Conservation (phyloP, 2,888 invertebrate genomes). For the Drosophila tanythrix region DNA sequence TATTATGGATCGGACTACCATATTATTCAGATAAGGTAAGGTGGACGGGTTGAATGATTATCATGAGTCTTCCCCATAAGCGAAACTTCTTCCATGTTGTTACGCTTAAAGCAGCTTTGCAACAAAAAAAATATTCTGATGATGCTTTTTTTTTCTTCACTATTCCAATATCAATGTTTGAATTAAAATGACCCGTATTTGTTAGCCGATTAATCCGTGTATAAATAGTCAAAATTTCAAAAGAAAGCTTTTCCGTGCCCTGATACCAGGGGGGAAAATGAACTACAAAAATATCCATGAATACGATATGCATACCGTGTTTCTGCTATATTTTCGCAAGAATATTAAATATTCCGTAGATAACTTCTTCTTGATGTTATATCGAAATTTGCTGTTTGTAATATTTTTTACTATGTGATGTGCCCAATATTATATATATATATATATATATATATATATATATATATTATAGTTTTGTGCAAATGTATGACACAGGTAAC, state of each 20-base stretch:
- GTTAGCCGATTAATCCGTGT: not conserved
- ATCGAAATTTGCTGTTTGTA: not conserved
- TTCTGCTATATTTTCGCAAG: not conserved
- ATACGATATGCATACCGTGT: too few species aligned
- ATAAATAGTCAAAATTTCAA: not conserved
- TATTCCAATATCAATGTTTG: not conserved
- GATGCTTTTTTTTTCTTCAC: not conserved
- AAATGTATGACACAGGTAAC: not conserved
- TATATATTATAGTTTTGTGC: not conserved
- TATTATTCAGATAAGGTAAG: constrained; percentile 3
- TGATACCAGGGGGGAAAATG: not conserved
- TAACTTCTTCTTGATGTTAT: not conserved
- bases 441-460: too few species aligned
- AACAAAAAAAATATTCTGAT: not conserved
- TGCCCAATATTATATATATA: not conserved
- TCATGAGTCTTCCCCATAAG: not conserved
- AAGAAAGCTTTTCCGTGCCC: not conserved
- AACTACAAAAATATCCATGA: too few species aligned
- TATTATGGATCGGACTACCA: not conserved
- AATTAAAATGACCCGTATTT: not conserved
- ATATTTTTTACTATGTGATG: not conserved
- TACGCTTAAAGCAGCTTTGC: not conserved
- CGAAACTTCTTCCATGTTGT: not conserved
- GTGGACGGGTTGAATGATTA: not conserved
- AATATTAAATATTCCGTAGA: not conserved